Evolutionary conservation across 2,797 vertebrate species (phyloP).

Genomic region (Muscicapa comitata): DNA sequence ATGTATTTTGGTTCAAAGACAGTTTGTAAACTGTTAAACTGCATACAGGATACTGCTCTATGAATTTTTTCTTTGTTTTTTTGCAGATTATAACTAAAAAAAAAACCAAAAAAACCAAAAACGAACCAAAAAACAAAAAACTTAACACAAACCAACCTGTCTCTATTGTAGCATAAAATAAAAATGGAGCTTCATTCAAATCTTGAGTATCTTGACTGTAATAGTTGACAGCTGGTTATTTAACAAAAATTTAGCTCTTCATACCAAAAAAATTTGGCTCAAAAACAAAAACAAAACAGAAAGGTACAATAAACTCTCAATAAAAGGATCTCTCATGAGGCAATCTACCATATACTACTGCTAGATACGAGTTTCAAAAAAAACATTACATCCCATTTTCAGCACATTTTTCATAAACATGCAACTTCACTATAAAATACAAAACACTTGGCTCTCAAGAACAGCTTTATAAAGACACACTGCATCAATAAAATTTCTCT

Average conservation of each 20-base stretch:
- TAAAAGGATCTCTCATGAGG: constrained; percentile 73
- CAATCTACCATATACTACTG: constrained; percentile 74
- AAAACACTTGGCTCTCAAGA: constrained; percentile 81
- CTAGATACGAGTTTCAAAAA: constrained; percentile 76
- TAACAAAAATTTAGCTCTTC: constrained; percentile 47
- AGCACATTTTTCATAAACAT: constrained; percentile 80
- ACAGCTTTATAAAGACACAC: constrained; percentile 82
- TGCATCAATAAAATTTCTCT: constrained; percentile 83
- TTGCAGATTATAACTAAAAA: constrained; percentile 19
- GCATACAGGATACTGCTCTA: constrained; percentile 58
- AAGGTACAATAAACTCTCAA: constrained; percentile 76
- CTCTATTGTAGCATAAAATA: constrained; percentile 48
- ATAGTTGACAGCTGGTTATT: constrained; percentile 44
- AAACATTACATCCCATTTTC: constrained; percentile 79
- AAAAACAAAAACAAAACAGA: constrained; percentile 34
- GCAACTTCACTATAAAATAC: constrained; percentile 81
- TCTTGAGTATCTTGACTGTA: constrained; percentile 39
- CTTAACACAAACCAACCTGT: not conserved
- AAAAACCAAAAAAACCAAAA: not conserved
- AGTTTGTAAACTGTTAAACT: constrained; percentile 68
- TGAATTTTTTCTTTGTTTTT: not conserved
- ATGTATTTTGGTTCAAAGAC: constrained; percentile 72
- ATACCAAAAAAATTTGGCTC: constrained; percentile 55
- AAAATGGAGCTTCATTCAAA: constrained; percentile 50
- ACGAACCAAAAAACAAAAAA: too few species aligned